These are phyloP conservation scores for Vulpes vulpes DNA, from an alignment of 2,113 vertebrate genomes.

Conservation along the genomic window DNA sequence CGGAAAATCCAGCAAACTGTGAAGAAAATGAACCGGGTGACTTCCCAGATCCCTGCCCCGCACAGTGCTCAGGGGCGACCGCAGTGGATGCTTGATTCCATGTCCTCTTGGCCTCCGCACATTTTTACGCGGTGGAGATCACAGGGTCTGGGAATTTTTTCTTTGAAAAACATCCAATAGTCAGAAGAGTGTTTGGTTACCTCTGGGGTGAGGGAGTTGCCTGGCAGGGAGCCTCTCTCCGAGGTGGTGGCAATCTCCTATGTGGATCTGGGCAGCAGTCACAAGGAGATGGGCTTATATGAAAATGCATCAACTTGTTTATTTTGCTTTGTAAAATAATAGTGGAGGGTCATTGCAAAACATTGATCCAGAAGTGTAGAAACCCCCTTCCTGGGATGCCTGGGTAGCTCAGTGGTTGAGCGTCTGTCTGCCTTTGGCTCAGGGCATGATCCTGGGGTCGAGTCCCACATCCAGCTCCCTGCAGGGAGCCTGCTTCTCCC, in stretches of 20 bases:
- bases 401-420: too few species aligned
- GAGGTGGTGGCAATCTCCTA: not conserved
- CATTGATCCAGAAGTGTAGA: not conserved
- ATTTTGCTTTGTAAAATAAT: not conserved
- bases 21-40: slow-evolving; percentile 60
- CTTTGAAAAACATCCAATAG: not conserved
- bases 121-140: not conserved
- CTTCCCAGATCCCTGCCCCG: not conserved
- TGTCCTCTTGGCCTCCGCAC: not conserved
- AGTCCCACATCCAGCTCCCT: too few species aligned
- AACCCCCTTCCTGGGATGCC: not conserved
- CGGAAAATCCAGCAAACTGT: slow-evolving; percentile 59
- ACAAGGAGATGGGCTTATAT: not conserved
- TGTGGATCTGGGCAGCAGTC: not conserved
- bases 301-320: not conserved
- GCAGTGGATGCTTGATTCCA: slow-evolving; percentile 3
- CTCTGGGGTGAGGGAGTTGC: not conserved
- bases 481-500: too few species aligned
- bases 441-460: too few species aligned
- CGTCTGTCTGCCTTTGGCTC: too few species aligned
- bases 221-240: not conserved
- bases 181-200: not conserved
- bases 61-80: not conserved
- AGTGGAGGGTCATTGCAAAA: not conserved
- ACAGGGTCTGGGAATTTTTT: not conserved